Base-by-base conservation (phyloP, 2,113 vertebrate genomes). In the Telmatochromis sp. region DNA sequence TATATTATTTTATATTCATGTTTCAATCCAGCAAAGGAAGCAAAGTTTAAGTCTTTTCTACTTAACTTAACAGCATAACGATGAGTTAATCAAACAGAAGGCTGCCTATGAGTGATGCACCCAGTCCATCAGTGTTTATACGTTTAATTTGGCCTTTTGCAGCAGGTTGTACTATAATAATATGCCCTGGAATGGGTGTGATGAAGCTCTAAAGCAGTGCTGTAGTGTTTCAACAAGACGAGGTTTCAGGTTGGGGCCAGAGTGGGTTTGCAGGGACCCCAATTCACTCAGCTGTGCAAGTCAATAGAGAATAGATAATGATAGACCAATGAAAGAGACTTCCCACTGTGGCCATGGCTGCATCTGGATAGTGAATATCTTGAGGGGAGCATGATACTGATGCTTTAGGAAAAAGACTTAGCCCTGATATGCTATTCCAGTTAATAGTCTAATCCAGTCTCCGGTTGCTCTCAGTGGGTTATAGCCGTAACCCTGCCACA, bases 401-500 rank as follows among this genome's bases (percentile, higher is more conserved):
- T 82, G 73, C 97, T 96, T 96, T 93, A 94, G 91, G 95, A 98
- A 97, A 97, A 97, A 97, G 97, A 97, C 97, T 96, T 92, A 94
- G 94, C 92, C 96, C 88, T 91, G 93, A 93, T 95, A 92, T 86
- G 90, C 89, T 93, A 82, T 93, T 94, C 55, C 93, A 92, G 94
- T 94, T 95, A 94, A 93, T 93, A 92, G 94, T 92, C 94, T 92
- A 93, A 94, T 95, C 90, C 90, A 95, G 91, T 93, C 79, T 75
- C 5, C 89, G 87, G 84, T 85, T 91, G 96, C 96, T 96, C 93
- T 96, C 96, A 93, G 96, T 93, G 95, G 93, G 96, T 98, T 96
- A 97, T 97, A 98, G 97, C 96, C 96, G 95, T 86, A 94, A 96
- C 91, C 95, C 97, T 97, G 97, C 98, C 97, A 98, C 97, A 97